phyloP scores from a whole-genome alignment of 2,113 vertebrate genomes.

The Merops nubicus region DNA sequence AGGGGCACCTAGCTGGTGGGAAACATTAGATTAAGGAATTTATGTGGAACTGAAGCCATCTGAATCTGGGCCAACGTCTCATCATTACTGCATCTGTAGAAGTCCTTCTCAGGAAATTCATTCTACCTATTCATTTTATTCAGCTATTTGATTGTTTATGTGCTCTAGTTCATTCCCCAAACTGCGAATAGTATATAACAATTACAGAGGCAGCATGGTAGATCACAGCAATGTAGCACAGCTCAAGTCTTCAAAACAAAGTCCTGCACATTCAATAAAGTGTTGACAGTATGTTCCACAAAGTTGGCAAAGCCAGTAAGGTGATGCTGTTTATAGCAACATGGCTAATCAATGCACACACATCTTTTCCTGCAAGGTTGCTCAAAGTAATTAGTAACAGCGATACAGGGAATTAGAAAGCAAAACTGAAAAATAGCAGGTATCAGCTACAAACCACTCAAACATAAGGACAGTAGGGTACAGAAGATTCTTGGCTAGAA shows the following conservation, averaged over 20 bases:
- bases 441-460: constrained; percentile 33
- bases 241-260: not conserved
- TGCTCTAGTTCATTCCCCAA: not conserved
- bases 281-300: not conserved
- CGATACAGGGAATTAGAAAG: not conserved
- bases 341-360: not conserved
- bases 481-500: constrained; percentile 50
- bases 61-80: not conserved
- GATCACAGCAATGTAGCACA: not conserved
- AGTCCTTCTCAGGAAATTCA: not conserved
- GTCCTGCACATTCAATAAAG: not conserved
- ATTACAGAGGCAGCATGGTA: not conserved
- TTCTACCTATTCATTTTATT: not conserved
- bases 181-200: not conserved
- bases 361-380: constrained; percentile 17
- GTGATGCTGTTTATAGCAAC: not conserved
- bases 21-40: not conserved
- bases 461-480: constrained; percentile 41
- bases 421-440: constrained; percentile 6
- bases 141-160: not conserved
- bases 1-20: not conserved
- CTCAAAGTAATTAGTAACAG: constrained; percentile 35
- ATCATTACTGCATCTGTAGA: not conserved
- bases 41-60: not conserved
- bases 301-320: not conserved